Evolutionary conservation across 53 echinoderm and acorn worm species (phyloP).

Genomic region (Echinarachnius parma): DNA sequence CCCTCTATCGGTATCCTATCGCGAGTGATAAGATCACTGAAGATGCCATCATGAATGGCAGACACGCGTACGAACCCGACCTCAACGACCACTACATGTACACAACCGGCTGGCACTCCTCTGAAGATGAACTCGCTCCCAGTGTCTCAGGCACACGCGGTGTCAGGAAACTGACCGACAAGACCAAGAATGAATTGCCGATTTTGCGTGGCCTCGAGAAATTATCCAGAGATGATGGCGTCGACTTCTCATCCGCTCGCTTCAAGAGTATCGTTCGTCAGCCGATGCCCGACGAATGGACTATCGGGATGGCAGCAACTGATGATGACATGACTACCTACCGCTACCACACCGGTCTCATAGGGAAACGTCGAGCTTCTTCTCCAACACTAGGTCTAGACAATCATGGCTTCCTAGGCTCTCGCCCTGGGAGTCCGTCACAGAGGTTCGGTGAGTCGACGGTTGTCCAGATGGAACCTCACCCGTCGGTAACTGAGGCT

Average conservation of each 20-base stretch:
- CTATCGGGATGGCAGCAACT: conserved; percentile 42
- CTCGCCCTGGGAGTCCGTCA: conserved; percentile 14
- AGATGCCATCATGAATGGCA: conserved; percentile 53
- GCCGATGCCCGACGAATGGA: conserved; percentile 45
- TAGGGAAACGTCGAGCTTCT: conserved; percentile 32
- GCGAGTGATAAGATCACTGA: conserved; percentile 50
- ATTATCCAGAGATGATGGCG: conserved; percentile 27
- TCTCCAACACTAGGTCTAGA: conserved; percentile 31
- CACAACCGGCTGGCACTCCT: conserved; percentile 38
- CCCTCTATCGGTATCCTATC: conserved; percentile 63
- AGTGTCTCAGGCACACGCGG: conserved; percentile 1
- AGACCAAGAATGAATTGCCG: conserved; percentile 14
- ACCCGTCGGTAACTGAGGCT: conserved; percentile 19
- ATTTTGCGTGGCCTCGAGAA: conserved; percentile 28
- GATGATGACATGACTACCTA: conserved; percentile 39
- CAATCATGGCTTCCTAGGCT: conserved; percentile 27
- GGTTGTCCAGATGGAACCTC: conserved; percentile 45
- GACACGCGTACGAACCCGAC: conserved; percentile 55
- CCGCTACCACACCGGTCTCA: conserved; percentile 27
- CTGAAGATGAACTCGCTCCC: conserved; percentile 31
- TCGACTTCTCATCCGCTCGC: conserved; percentile 61
- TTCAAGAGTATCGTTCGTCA: conserved; percentile 50
- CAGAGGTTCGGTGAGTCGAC: conserved; percentile 16
- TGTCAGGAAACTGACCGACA: neutral
- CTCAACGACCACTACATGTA: conserved; percentile 52